phyloP scores from a whole-genome alignment of 2,797 vertebrate species.

The Eulemur mongoz region DNA sequence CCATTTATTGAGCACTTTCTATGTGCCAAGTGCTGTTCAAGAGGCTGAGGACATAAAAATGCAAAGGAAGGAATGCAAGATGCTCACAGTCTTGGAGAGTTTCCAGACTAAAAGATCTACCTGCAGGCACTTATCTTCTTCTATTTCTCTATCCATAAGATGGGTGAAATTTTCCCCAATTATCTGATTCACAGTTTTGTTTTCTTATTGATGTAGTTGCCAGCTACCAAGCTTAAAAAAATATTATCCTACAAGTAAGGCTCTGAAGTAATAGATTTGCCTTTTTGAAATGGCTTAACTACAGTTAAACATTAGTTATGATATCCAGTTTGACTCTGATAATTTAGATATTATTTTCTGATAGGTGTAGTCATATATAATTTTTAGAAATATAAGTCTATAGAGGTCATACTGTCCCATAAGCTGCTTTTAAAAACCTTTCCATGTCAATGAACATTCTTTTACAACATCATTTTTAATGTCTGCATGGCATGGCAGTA shows the following conservation, averaged over 20 bases:
- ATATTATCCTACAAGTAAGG: not conserved
- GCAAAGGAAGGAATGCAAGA: not conserved
- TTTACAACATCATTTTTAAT: not conserved
- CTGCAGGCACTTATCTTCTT: not conserved
- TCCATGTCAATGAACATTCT: not conserved
- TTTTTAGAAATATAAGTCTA: not conserved
- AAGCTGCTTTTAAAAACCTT: not conserved
- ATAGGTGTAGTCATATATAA: not conserved
- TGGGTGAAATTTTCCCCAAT: not conserved
- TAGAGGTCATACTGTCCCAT: not conserved
- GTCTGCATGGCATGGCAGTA: not conserved
- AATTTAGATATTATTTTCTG: constrained; percentile 1
- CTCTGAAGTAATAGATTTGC: not conserved
- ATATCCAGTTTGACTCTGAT: not conserved
- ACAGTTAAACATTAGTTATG: not conserved
- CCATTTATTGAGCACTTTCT: not conserved
- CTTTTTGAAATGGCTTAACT: not conserved
- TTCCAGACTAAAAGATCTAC: not conserved
- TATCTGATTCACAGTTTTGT: not conserved
- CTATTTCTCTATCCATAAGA: not conserved
- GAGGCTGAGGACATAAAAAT: not conserved
- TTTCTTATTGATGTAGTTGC: not conserved
- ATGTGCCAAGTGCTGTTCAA: not conserved
- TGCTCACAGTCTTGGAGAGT: not conserved
- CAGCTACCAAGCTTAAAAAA: not conserved